Base-by-base conservation (phyloP, 2,113 vertebrate species). In the Rhineura floridana region DNA sequence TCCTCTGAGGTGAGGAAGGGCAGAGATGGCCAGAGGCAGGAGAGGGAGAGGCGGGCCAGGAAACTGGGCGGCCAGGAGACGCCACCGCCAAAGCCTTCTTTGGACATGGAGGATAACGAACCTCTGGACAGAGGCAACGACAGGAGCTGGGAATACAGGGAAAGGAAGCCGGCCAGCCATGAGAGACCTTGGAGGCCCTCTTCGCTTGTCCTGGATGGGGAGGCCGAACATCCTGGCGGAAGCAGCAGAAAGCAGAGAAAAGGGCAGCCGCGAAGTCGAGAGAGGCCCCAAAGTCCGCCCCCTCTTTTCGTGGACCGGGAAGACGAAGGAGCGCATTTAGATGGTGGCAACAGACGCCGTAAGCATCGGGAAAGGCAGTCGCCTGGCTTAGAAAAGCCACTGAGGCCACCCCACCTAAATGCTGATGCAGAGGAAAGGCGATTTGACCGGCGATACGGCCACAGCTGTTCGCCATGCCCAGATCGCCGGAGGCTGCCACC, bases 131-230 rank as follows among this genome's bases (percentile, higher is more conserved):
- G 0, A 69, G 90, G 92, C 10, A 36, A 39, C 75, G 72, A 65
- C 77, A 13, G 3, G 1, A 89, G 88, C 87, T 86, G 77, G 75
- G 92, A 90, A 46, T 78, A 1, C 33, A 9, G 0, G 79, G 94
- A 92, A 3, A 91, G 87, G 90, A 95, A 90, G 12, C 75, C 77
- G 3, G 84, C 94, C 17, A 81, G 79, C 87, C 96, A 93, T 30
- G 97, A 98, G 79, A 96, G 90, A 86, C 94, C 93, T 15, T n/a
- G 83, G 76, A 96, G 96, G 90, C 95, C 97, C 12, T 95, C 96
- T 3, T 95, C 95, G 12, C 96, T 96, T 23, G 94, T 90, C 23
- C 86, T 87, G 84, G 83, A 90, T 4, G 92, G 80, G 1, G 96
- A 97, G 42, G 93, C 86, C 23, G 91, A 91, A 52, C 81, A 59